Evolutionary conservation across 2,797 vertebrate species (phyloP).

Genomic region (Eurystomus glaucurus): DNA sequence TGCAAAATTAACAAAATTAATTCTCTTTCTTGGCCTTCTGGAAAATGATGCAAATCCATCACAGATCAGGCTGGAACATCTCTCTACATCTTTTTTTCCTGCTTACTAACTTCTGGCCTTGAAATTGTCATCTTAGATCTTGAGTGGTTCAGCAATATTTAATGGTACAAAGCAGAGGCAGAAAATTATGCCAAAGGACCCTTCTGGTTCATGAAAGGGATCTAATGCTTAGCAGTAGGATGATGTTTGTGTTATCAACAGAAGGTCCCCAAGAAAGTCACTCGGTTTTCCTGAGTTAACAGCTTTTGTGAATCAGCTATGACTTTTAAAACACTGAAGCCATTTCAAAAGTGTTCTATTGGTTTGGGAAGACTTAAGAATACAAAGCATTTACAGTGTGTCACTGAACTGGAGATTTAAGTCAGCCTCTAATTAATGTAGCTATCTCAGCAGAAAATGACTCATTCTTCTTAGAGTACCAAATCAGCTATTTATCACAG

Average conservation of each 20-base stretch:
- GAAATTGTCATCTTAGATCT: not conserved
- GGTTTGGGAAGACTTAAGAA: not conserved
- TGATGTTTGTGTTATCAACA: rapidly evolving
- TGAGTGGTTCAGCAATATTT: not conserved
- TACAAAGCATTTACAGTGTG: not conserved
- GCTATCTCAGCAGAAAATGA: not conserved
- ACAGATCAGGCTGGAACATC: not conserved
- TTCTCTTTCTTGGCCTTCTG: not conserved
- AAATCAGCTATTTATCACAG: slow-evolving; percentile 3
- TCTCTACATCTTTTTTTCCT: not conserved
- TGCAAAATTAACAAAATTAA: not conserved
- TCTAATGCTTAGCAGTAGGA: not conserved
- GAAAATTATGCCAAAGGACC: not conserved
- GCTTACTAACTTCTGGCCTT: rapidly evolving
- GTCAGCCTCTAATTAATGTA: not conserved
- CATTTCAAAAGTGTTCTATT: not conserved
- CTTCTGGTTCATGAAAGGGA: not conserved
- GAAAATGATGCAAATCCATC: not conserved
- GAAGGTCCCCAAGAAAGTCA: rapidly evolving
- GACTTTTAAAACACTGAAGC: not conserved
- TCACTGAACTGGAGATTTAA: not conserved
- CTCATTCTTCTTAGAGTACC: not conserved
- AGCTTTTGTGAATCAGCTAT: not conserved
- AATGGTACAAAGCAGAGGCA: not conserved
- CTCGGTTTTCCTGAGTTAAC: not conserved